phyloP scores from a whole-genome alignment of 2,797 vertebrate genomes.

The Nyctalus aviator region DNA sequence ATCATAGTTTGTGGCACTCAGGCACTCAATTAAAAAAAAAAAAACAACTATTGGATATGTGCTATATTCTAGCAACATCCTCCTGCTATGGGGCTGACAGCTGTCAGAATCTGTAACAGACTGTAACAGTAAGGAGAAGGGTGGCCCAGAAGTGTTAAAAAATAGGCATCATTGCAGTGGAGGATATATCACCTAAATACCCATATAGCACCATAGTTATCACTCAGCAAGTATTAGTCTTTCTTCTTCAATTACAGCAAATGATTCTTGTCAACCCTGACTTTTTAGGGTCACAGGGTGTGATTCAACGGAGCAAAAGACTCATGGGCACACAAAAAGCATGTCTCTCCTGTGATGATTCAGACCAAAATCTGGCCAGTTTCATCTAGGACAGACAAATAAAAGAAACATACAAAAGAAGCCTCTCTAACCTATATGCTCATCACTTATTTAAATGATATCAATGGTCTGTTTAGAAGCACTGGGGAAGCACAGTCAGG shows the following conservation, averaged over 20 bases:
- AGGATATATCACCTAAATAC: background rate
- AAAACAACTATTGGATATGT: background rate
- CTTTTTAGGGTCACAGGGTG: conserved; percentile 46
- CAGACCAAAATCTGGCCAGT: conserved; percentile 12
- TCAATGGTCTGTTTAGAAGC: background rate
- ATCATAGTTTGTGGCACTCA: background rate
- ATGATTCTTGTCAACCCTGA: background rate
- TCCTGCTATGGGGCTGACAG: conserved; percentile 18
- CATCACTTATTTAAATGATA: background rate
- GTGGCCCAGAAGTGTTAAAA: conserved; percentile 45
- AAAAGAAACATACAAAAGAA: background rate
- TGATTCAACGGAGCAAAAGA: background rate
- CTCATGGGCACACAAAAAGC: background rate
- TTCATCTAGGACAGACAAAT: background rate
- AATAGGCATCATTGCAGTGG: background rate
- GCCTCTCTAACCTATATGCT: background rate
- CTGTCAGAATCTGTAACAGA: conserved; percentile 33
- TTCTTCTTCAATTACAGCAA: background rate
- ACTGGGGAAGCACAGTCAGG: background rate
- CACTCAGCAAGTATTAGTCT: background rate
- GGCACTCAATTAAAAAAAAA: background rate
- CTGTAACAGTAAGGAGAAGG: background rate
- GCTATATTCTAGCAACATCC: conserved; percentile 24
- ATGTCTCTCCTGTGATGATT: background rate
- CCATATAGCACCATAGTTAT: background rate